phyloP scores from a whole-genome alignment of 35 echinoderm and acorn worm genomes.

The Lytechinus pictus region DNA sequence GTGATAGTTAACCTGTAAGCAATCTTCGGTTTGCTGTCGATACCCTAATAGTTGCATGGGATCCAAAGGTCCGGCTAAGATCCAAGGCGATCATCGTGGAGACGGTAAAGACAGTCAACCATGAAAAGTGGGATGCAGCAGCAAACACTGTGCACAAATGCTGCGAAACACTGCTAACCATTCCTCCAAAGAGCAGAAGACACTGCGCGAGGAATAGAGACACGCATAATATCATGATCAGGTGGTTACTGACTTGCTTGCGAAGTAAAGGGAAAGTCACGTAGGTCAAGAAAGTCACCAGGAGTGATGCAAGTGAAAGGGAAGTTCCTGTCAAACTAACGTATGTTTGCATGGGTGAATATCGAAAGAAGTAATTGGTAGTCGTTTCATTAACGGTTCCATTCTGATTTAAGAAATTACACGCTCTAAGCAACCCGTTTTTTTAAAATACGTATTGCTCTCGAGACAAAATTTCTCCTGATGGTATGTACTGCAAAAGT shows the following conservation, averaged over 20 bases:
- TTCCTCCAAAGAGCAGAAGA: neutral
- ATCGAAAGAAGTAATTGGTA: neutral
- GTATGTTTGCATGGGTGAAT: neutral
- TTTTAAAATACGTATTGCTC: neutral
- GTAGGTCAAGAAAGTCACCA: neutral
- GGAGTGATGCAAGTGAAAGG: neutral
- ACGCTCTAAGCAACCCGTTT: neutral
- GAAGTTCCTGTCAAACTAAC: neutral
- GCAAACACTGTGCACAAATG: neutral
- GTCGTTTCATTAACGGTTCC: neutral
- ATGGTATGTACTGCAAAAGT: neutral
- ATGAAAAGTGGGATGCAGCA: neutral
- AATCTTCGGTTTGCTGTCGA: neutral
- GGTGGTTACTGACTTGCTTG: constrained; percentile 12
- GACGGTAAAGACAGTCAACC: constrained; percentile 17
- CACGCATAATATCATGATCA: neutral
- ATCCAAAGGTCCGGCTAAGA: constrained; percentile 24
- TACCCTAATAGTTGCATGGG: neutral
- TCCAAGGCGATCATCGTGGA: neutral
- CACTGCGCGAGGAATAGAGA: neutral
- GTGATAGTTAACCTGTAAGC: neutral
- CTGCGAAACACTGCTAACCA: neutral
- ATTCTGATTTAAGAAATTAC: constrained; percentile 17
- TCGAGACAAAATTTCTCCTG: neutral
- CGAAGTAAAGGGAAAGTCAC: constrained; percentile 9